Conservation (phyloP, 2,797 vertebrate species). For the Gallinago stenura region DNA sequence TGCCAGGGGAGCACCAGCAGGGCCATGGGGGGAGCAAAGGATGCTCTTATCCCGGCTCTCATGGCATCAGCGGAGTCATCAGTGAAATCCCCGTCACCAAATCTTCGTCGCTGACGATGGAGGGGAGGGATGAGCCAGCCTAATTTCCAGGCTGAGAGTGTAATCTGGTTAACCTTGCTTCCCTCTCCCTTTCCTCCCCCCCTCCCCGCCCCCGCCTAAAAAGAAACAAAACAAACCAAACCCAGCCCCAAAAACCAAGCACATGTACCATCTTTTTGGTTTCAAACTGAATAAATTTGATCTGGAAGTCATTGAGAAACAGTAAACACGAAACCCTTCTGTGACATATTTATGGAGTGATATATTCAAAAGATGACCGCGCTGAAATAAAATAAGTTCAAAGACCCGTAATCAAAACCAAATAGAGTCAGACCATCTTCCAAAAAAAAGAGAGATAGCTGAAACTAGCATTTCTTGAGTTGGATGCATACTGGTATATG, state of each 20-base stretch:
- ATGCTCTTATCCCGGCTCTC: neutral
- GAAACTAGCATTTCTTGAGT: neutral
- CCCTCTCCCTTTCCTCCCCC: neutral
- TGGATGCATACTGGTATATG: neutral
- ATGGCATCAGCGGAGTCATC: neutral
- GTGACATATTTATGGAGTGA: conserved; percentile 43
- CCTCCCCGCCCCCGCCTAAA: neutral
- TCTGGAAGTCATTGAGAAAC: conserved; percentile 70
- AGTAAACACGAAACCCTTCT: conserved; percentile 58
- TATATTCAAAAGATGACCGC: conserved; percentile 46
- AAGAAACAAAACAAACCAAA: neutral
- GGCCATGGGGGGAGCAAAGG: neutral
- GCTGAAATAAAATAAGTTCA: conserved; percentile 62
- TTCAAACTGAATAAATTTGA: conserved; percentile 42
- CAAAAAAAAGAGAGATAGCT: neutral
- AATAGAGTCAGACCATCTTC: conserved; percentile 31
- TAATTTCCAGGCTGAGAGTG: neutral
- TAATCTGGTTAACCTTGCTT: conserved; percentile 52
- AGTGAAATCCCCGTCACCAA: neutral
- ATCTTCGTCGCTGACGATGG: neutral
- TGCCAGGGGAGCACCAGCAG: neutral
- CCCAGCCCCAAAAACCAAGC: conserved; percentile 19
- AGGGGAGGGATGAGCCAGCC: neutral
- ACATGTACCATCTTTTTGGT: conserved; percentile 1
- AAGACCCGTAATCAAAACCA: conserved; percentile 64